Conservation (phyloP, 1,140 invertebrate genomes). For the Hesperophylax magnus region DNA sequence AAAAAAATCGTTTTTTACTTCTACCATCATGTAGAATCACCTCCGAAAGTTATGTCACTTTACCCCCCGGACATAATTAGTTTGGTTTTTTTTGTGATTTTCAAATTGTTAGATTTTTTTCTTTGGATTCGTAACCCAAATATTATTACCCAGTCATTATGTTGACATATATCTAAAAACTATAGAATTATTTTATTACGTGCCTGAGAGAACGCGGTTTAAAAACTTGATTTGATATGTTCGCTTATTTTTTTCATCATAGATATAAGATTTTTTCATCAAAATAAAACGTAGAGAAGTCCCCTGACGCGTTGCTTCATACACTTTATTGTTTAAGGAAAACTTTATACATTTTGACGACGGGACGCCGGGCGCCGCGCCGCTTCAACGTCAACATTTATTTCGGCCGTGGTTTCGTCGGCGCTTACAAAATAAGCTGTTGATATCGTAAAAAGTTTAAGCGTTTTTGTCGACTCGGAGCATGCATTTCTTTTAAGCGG, state of each 20-base stretch:
- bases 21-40: too few relatives aligned
- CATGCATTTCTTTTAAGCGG: constrained; percentile 54
- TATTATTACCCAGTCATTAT: too few relatives aligned
- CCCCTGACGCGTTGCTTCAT: constrained; percentile 9
- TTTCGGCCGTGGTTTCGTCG: constrained; percentile 24
- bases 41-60: too few relatives aligned
- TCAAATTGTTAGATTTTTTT: too few relatives aligned
- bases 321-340: constrained; percentile 14
- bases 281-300: constrained; percentile 12
- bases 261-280: neutral
- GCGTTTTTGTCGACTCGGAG: constrained; percentile 28
- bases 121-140: too few relatives aligned
- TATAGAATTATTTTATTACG: too few relatives aligned
- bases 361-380: neutral
- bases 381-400: constrained; percentile 24
- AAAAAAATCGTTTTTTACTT: too few relatives aligned
- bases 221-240: neutral
- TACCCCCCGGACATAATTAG: too few relatives aligned
- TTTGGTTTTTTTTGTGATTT: too few relatives aligned
- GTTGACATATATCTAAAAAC: too few relatives aligned
- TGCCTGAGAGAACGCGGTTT: too few relatives aligned
- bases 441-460: constrained; percentile 52
- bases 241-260: neutral
- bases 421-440: constrained; percentile 50
- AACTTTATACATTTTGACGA: constrained; percentile 14